These are phyloP conservation scores for Poeciliopsis paucimaculata DNA, from an alignment of 2,797 vertebrate species.

Conservation along the genomic window DNA sequence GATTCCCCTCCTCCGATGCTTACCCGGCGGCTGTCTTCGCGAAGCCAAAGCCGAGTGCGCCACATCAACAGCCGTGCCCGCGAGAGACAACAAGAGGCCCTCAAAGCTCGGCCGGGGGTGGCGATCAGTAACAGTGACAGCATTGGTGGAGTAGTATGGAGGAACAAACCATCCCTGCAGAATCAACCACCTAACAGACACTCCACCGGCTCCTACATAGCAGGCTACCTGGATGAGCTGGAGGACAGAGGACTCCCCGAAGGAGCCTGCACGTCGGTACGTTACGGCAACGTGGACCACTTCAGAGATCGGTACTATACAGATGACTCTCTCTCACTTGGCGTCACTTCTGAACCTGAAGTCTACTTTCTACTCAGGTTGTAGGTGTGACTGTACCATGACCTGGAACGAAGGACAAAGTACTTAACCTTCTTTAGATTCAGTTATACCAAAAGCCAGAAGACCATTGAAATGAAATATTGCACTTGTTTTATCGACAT, in stretches of 20 bases:
- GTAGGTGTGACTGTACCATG: constrained; percentile 70
- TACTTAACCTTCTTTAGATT: constrained; percentile 36
- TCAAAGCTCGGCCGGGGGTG: constrained; percentile 74
- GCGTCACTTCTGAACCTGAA: constrained; percentile 88
- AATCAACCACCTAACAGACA: constrained; percentile 85
- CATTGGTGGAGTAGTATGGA: constrained; percentile 82
- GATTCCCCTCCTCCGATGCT: constrained; percentile 83
- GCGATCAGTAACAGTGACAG: constrained; percentile 33
- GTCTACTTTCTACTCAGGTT: constrained; percentile 96
- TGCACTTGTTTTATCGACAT: constrained; percentile 28
- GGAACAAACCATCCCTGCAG: constrained; percentile 81
- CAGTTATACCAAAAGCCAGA: constrained; percentile 41
- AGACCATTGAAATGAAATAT: constrained; percentile 26
- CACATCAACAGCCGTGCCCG: constrained; percentile 95
- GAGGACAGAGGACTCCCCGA: constrained; percentile 90
- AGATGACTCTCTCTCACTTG: constrained; percentile 74
- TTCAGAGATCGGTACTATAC: constrained; percentile 77
- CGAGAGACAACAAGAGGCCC: constrained; percentile 92
- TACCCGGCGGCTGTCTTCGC: constrained; percentile 90
- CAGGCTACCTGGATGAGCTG: constrained; percentile 84
- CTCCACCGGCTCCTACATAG: constrained; percentile 95
- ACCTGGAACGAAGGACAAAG: constrained; percentile 14
- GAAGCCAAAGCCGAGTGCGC: constrained; percentile 96
- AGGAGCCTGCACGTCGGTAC: constrained; percentile 85
- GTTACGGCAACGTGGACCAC: constrained; percentile 76